These are phyloP conservation scores for Hoplostethus mediterraneus DNA, from an alignment of 2,797 vertebrate genomes.

Conservation along the genomic window DNA sequence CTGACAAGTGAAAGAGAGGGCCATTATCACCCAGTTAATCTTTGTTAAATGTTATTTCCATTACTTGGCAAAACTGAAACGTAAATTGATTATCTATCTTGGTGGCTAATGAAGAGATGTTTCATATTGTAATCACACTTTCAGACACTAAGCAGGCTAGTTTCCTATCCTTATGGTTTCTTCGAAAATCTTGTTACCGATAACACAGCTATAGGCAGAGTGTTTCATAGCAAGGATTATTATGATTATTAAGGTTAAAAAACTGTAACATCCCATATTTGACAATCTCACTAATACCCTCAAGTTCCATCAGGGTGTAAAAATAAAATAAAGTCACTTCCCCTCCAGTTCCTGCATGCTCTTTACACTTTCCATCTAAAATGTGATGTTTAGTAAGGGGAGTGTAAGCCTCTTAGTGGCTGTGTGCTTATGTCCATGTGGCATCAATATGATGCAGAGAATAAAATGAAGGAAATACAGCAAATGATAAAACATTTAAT, in stretches of 20 bases:
- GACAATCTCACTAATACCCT: conserved; percentile 5
- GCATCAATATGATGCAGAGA: conserved; percentile 42
- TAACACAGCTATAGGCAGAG: conserved; percentile 22
- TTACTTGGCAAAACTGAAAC: conserved; percentile 32
- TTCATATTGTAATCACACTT: conserved; percentile 52
- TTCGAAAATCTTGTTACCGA: conserved; percentile 27
- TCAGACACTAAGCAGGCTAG: conserved; percentile 16
- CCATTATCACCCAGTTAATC: conserved; percentile 30
- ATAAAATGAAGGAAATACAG: conserved; percentile 38
- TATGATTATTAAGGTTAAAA: conserved; percentile 53
- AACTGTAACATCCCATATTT: conserved; percentile 18
- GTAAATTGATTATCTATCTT: conserved; percentile 46
- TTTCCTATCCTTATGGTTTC: conserved; percentile 35
- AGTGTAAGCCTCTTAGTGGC: conserved; percentile 65
- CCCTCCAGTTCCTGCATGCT: conserved; percentile 13
- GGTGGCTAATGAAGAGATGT: conserved; percentile 48
- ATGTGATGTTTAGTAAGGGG: conserved; percentile 51
- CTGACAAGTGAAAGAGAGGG: conserved; percentile 20
- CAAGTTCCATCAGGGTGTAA: conserved; percentile 20
- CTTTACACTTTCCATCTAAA: conserved; percentile 50
- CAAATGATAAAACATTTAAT: conserved; percentile 64
- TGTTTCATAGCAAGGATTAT: conserved; percentile 30
- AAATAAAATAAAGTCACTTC: conserved; percentile 44
- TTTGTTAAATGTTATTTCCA: conserved; percentile 46
- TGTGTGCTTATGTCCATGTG: conserved; percentile 54